Evolutionary conservation across 2,113 vertebrate genomes (phyloP).

Genomic region (Elanoides forficatus): DNA sequence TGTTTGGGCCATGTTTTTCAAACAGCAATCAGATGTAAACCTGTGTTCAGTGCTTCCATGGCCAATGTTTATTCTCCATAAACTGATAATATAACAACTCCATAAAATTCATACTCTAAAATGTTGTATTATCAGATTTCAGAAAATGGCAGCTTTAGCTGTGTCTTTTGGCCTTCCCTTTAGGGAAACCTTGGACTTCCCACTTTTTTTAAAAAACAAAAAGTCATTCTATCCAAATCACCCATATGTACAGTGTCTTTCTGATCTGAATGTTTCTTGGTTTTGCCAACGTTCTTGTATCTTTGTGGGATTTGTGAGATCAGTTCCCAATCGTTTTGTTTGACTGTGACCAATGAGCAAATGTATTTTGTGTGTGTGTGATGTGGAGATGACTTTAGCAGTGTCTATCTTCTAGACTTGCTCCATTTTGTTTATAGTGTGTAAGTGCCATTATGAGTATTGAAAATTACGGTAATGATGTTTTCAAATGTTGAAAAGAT

Average conservation of each 20-base stretch:
- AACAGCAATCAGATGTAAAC: background rate
- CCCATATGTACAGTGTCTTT: background rate
- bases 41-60: background rate
- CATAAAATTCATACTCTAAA: background rate
- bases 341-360: conserved; percentile 6
- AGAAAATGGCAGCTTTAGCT: conserved; percentile 5
- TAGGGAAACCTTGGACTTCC: background rate
- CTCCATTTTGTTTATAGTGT: background rate
- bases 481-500: background rate
- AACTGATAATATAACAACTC: background rate
- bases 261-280: background rate
- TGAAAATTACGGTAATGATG: background rate
- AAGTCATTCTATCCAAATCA: background rate
- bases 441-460: conserved; percentile 31
- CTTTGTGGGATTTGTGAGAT: background rate
- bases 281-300: background rate
- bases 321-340: background rate
- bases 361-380: background rate
- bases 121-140: background rate
- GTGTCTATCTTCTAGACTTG: background rate
- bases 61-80: background rate
- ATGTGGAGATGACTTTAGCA: background rate
- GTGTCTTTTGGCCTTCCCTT: background rate
- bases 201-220: background rate
- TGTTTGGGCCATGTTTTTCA: background rate